Evolutionary conservation across 2,113 vertebrate species (phyloP), one percentile per base, ranked within the genome.

Genomic region (Tetrao urogallus): DNA sequence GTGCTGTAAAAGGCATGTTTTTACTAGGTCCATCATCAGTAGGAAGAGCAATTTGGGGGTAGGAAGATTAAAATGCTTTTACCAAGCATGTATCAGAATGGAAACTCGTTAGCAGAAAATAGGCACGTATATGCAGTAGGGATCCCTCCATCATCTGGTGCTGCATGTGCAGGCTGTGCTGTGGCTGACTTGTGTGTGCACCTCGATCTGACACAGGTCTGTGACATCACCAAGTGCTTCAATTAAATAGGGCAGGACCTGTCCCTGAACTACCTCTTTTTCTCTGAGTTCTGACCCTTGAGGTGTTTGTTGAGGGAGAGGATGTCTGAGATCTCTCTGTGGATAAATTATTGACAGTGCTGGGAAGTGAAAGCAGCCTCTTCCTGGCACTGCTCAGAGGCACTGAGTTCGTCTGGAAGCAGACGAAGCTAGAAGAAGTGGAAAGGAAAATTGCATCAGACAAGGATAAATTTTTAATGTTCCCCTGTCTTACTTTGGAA

Each of bases 341-440:
- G 40, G 72, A 86, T 96, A 81, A 95, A 96, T 95, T 92, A 93
- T 88, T 96, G 87, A 86, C 69, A 64, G 56, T 63, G 82, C 71
- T 91, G 88, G 82, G 91, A 95, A 96, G 84, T 57, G 74, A 90
- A 96, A 74, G 95, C 74, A 74, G 95, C 74, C 79, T 94, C 76
- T 92, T 82, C 75, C 82, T 93, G 77, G 82, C 82, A 76, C 60
- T 47, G 22, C 94, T 93, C 36, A 74, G 89, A 54, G 86, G 76
- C 85, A 92, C 64, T 94, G 63, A 88, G 91, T 94, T 95, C 47
- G 71, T 92, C 85, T 90, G 1, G 5, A 93, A 77, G 78, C 73
- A 93, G 80, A 94, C 85, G 88, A 92, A 32, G 34, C 34, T 65
- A 65, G 82, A 88, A 71, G 84, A 87, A 93, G 92, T 34, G 61